Base-by-base conservation (phyloP, 2,113 vertebrate genomes). In the Geococcyx californianus region DNA sequence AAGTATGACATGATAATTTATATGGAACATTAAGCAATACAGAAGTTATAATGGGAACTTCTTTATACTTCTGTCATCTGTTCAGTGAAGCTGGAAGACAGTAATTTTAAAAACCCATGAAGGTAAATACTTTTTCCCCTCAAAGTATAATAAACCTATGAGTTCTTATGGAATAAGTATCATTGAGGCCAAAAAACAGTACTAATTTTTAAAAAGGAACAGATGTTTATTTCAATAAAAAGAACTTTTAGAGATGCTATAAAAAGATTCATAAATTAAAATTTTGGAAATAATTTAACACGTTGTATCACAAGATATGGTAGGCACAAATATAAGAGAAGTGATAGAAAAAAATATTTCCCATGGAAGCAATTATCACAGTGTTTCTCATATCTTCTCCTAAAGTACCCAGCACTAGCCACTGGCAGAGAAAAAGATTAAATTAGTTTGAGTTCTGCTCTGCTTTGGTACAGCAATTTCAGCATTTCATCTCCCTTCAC, bases 401-500 rank as follows among this genome's bases (percentile, higher is more conserved):
- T 92, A 24, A 89, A 91, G 54, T 16, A 78, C 49, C 16, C 54
- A 79, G 45, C 29, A 89, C 45, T 73, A 58, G 73, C 73, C 69
- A 91, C 49, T 93, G 77, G 81, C 91, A 96, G 77, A 82, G 36
- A 68, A 94, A 75, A 73, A 82, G 76, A 95, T 72, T 93, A 95
- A 78, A 93, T 96, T 84, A 96, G 81, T 89, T 79, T 58, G 84
- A 91, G 87, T 95, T 86, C 75, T 88, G 23, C 40, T 89, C 74
- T 66, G 44, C 77, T 89, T 72, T 87, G 56, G 21, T 62, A 58
- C 16, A 66, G 54, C 54, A 73, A 66, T 79, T 91, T 64, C 58
- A 95, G 86, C 40, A 72, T 60, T 91, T 87, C 40, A 40, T 45
- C 49, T 75, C 34, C 20, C 10, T 54, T 87, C 66, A 44, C 4